Evolutionary conservation across 1,140 invertebrate genomes (phyloP).

Genomic region (Drosophila funebris): DNA sequence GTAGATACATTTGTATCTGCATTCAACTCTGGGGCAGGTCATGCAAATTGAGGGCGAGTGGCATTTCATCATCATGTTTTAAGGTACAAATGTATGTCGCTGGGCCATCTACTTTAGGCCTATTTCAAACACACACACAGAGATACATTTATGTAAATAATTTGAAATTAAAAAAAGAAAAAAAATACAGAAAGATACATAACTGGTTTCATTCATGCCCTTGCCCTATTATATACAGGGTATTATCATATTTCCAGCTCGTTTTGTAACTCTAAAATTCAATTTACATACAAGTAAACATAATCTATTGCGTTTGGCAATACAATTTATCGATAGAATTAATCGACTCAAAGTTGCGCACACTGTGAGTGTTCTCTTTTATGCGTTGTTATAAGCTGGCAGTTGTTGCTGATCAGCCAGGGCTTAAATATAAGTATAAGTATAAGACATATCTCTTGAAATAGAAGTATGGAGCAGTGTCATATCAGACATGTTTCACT

Average conservation of each 20-base stretch:
- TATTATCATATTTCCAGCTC: constrained; percentile 8
- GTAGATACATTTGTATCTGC: neutral
- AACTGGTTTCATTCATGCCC: constrained; percentile 65
- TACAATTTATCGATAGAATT: neutral
- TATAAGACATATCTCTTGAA: too few relatives aligned
- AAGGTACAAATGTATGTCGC: constrained; percentile 25
- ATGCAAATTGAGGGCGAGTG: constrained; percentile 47
- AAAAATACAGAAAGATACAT: constrained; percentile 36
- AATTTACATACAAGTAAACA: neutral
- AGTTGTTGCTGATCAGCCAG: too few relatives aligned
- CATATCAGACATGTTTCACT: too few relatives aligned
- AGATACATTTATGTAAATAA: constrained; percentile 44
- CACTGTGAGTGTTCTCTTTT: neutral
- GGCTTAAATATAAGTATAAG: neutral
- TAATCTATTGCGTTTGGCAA: neutral
- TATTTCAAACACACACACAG: constrained; percentile 22
- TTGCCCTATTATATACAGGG: constrained; percentile 16
- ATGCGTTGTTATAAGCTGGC: neutral
- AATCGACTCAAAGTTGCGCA: neutral
- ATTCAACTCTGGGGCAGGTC: constrained; percentile 41
- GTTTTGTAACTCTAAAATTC: neutral
- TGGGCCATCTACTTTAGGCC: constrained; percentile 40
- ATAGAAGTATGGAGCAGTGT: too few relatives aligned
- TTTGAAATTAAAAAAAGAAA: constrained; percentile 21
- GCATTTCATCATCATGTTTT: constrained; percentile 44